phyloP scores from a whole-genome alignment of 2,113 vertebrate species.

The Lycaon pictus region DNA sequence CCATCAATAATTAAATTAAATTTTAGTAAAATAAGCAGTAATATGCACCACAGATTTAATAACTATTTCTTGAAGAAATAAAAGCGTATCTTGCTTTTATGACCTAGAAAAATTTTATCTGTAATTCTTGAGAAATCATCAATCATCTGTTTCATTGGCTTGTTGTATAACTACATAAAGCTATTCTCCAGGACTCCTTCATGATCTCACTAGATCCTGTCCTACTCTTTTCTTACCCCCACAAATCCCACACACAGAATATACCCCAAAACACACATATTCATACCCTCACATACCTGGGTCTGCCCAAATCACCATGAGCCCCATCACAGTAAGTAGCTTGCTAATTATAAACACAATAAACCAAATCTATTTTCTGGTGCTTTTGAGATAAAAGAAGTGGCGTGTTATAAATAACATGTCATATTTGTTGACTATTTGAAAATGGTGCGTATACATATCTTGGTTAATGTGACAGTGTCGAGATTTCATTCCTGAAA shows the following conservation, averaged over 20 bases:
- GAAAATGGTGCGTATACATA: background rate
- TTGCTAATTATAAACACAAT: background rate
- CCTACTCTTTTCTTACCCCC: background rate
- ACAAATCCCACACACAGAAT: background rate
- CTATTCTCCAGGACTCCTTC: background rate
- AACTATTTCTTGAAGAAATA: background rate
- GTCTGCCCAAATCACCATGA: background rate
- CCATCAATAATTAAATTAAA: background rate
- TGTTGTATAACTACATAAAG: background rate
- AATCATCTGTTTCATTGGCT: background rate
- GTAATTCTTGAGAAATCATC: background rate
- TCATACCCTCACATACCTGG: background rate
- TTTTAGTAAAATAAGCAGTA: background rate
- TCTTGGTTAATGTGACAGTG: background rate
- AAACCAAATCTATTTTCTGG: background rate
- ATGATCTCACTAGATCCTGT: background rate
- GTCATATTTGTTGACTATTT: background rate
- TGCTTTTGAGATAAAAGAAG: background rate
- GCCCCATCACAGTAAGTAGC: slow-evolving; percentile 36
- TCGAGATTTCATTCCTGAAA: slow-evolving; percentile 8
- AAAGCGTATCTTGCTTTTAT: background rate
- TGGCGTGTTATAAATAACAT: background rate
- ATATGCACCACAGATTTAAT: background rate
- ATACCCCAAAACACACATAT: background rate
- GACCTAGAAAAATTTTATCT: background rate